phyloP scores from a whole-genome alignment of 2,113 vertebrate species.

The Psittacula cyanocephala region DNA sequence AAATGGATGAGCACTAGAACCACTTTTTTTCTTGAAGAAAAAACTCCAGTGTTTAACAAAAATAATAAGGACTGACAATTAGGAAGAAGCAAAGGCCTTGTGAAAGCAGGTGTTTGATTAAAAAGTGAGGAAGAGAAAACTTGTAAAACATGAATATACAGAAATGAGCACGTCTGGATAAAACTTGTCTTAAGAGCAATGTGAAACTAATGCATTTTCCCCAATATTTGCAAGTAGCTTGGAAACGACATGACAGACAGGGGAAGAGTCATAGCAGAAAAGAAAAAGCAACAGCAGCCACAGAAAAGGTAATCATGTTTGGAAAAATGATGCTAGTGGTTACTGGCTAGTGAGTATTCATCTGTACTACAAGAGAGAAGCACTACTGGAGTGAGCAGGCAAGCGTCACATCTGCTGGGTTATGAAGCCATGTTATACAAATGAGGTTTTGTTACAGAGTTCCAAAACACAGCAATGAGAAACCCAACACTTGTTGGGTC shows the following conservation, averaged over 20 bases:
- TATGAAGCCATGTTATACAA: slow-evolving; percentile 64
- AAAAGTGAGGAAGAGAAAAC: slow-evolving; percentile 61
- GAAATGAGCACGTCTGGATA: slow-evolving; percentile 51
- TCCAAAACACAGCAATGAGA: slow-evolving; percentile 54
- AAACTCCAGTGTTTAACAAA: slow-evolving; percentile 47
- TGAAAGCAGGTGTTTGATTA: slow-evolving; percentile 70
- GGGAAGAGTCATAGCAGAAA: background rate
- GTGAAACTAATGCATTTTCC: background rate
- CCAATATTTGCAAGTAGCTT: background rate
- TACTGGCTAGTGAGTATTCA: slow-evolving; percentile 48
- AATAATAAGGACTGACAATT: slow-evolving; percentile 50
- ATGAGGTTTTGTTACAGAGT: slow-evolving; percentile 57
- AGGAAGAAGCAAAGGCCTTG: slow-evolving; percentile 38
- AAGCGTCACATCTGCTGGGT: slow-evolving; percentile 39
- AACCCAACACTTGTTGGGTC: slow-evolving; percentile 27
- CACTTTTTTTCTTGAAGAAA: slow-evolving; percentile 1
- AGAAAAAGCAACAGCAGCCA: background rate
- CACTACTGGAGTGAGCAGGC: slow-evolving; percentile 23
- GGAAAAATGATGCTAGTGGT: slow-evolving; percentile 33
- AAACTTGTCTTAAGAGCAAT: slow-evolving; percentile 27
- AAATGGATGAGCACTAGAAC: slow-evolving; percentile 69
- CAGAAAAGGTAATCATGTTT: slow-evolving; percentile 15
- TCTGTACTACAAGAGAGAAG: slow-evolving; percentile 59
- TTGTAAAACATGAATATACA: slow-evolving; percentile 25
- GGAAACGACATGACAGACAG: background rate